Base-by-base conservation (phyloP, 2,797 vertebrate genomes). In the Etheostoma perlongum region DNA sequence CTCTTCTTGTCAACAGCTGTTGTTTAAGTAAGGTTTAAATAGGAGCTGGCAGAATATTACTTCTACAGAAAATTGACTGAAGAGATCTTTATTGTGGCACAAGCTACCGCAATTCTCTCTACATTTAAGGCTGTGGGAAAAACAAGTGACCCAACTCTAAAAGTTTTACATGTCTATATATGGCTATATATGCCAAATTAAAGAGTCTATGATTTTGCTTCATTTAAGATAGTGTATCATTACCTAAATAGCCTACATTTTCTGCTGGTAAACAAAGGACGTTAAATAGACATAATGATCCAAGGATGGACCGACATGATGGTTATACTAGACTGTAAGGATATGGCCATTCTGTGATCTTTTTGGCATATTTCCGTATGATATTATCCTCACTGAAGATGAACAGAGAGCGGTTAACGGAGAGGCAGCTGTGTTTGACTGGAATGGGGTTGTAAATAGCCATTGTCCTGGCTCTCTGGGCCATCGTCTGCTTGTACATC, bases 341-440 rank as follows among this genome's bases (percentile, higher is more conserved):
- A 99, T 99, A 99, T 99, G 97, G 97, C 98, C 98, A 99, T 88
- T 99, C 98, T 1, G 97, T 99, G 95, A 99, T 98, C 94, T 97
- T 95, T 95, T 99, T 99, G 94, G 98, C 98, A 73, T 99, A 99
- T 95, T 98, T 99, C 89, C 98, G 96, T 86, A 99, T 97, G 94
- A 97, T 90, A 82, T 99, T 99, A 92, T 99, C 98, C 95, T 99
- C 98, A 83, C 97, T 98, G 94, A 99, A 99, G 95, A 98, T 95
- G 95, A 98, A 99, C 82, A 99, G 96, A 55, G 98, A 98, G 89
- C 98, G 96, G 96, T 99, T 99, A 89, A 99, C 96, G 53, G 96
- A 96, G 93, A 99, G 95, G 93, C 96, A 99, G 96, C 93, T 99
- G 94, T 98, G 98, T 88, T 97, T 98, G 95, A 99, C 97, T 8